These are phyloP conservation scores for Anas flavirostris DNA, from an alignment of 2,797 vertebrate genomes.

Conservation along the genomic window DNA sequence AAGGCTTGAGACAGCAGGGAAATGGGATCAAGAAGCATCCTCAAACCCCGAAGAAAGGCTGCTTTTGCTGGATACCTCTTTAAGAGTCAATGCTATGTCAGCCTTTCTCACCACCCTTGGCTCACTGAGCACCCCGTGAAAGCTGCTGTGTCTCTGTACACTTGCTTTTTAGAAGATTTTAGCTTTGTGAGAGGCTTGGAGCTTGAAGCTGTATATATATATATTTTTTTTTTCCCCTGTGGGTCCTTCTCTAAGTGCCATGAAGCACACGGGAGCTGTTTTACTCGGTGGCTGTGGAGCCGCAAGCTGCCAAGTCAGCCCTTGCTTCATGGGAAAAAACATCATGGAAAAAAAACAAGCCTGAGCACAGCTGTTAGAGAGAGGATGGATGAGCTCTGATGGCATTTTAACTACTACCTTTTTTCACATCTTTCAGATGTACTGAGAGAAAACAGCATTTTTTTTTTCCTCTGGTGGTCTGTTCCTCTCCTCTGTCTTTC, in stretches of 20 bases:
- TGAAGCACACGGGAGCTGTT: accelerated
- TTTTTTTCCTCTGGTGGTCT: neutral
- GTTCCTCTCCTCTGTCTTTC: neutral
- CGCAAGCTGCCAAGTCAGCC: neutral
- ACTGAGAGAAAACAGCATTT: neutral
- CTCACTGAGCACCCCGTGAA: neutral
- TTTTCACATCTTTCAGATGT: neutral
- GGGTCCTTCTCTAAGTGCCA: neutral
- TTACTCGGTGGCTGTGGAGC: neutral
- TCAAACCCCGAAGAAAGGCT: too few relatives aligned
- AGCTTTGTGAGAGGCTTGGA: neutral
- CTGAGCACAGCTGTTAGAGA: accelerated
- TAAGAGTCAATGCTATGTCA: accelerated
- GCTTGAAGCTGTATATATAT: neutral
- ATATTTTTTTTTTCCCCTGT: accelerated
- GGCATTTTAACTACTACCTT: neutral
- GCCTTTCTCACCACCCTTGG: neutral
- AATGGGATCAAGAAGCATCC: accelerated
- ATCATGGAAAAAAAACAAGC: accelerated
- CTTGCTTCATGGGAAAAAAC: neutral
- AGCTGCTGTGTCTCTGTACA: neutral
- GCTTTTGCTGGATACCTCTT: neutral
- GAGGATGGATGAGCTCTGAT: neutral
- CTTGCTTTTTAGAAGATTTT: neutral
- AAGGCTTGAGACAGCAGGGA: neutral